Evolutionary conservation across 1,140 invertebrate genomes (phyloP), one percentile per base, ranked within the genome.

Genomic region (Daktulosphaira vitifoliae): DNA sequence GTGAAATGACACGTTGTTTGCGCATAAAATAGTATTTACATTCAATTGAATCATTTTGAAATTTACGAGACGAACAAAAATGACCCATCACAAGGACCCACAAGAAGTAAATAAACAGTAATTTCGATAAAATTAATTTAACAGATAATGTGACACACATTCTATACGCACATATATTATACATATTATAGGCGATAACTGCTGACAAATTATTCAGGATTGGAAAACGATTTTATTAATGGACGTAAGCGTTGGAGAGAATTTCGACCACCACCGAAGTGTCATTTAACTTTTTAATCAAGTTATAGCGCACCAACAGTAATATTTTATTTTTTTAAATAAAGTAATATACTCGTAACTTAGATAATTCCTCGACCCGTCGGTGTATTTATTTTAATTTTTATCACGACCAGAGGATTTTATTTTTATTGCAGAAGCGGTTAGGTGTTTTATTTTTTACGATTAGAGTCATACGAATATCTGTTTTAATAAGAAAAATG

Each of bases 361-460:
- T 33, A 11, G 29, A 6, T 33, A 11, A n/a, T n/a, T 11, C 5
- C 29, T 33, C 5, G 56, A 46, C 20, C 51, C 26, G 8, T 48
- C 6, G 4, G 3, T 20, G 46, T 48, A 22, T 33, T 62, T 44
- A 44, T 44, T 44, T 44, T 33, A 33, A 33, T 33, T 44, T 62
- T 48, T 48, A 33, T 33, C 56, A 22, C 56, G 42, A n/a, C 20
- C 25, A 48, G 26, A 62, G 9, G 56, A 3, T 53, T 53, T 38
- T 11, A 26, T 59, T 59, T 59, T 62, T 62, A 62, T 62, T 62
- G 56, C 56, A 39, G 56, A 62, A 62, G 56, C 56, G 39, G 56
- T 62, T 44, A 62, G 56, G 56, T 48, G 42, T 46, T 59, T 46
- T 46, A 6, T 29, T 25, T 59, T 59, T 59, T 62, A 62, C 56